phyloP scores from a whole-genome alignment of 2,888 invertebrate genomes.

The Sarcophaga variegata region DNA sequence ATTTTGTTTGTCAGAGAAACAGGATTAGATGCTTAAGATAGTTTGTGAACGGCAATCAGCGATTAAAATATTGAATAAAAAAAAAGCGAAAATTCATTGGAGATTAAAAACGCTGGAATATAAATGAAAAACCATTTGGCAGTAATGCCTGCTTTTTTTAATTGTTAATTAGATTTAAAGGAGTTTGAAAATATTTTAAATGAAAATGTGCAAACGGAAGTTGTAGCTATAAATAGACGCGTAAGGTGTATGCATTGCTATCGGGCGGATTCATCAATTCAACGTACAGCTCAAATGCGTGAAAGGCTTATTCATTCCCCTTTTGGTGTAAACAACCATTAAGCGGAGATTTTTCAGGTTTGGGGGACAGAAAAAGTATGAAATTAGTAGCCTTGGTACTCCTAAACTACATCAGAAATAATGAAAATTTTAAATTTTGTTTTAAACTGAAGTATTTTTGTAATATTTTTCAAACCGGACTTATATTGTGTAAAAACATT shows the following conservation, averaged over 20 bases:
- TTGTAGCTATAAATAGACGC: not conserved
- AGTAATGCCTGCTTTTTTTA: not conserved
- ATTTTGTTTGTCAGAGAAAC: not conserved
- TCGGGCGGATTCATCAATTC: not conserved
- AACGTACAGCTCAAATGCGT: not conserved
- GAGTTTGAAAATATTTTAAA: not conserved
- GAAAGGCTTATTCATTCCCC: not conserved
- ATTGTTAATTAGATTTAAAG: not conserved
- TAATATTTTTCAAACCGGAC: no score
- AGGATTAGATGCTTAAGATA: conserved; percentile 17
- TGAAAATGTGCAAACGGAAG: not conserved
- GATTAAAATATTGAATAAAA: not conserved
- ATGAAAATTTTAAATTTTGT: no score
- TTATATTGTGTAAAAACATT: no score
- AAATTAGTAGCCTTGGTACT: no score
- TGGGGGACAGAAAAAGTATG: no score
- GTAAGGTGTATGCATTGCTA: no score
- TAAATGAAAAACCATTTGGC: not conserved
- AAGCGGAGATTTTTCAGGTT: no score
- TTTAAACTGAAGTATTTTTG: no score
- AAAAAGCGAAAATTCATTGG: no score
- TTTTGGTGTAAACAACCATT: no score
- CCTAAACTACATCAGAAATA: no score
- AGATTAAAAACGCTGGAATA: not conserved
- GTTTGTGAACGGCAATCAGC: conserved; percentile 22